Conservation (phyloP, 2,113 vertebrate genomes). For the Poeciliopsis turrubarensis region DNA sequence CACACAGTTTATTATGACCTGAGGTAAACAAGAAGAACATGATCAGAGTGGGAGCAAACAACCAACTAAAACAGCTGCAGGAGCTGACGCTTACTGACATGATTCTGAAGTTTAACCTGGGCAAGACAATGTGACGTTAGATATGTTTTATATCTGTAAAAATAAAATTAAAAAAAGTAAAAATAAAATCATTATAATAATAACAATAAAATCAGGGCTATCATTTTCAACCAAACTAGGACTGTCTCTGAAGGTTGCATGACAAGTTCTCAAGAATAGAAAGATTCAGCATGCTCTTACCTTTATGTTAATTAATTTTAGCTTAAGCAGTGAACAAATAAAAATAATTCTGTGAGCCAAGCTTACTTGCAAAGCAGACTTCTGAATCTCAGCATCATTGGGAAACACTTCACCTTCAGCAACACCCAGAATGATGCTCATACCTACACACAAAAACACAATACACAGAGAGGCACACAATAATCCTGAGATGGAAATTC, state of each 20-base stretch:
- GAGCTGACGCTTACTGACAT: neutral
- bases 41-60: neutral
- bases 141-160: neutral
- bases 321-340: neutral
- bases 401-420: slow-evolving; percentile 95
- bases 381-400: slow-evolving; percentile 96
- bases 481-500: neutral
- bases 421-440: slow-evolving; percentile 95
- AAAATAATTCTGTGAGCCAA: neutral
- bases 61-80: neutral
- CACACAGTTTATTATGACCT: slow-evolving; percentile 95
- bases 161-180: too few relatives aligned
- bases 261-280: neutral
- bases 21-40: neutral
- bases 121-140: neutral
- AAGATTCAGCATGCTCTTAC: neutral
- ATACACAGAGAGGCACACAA: fast-evolving
- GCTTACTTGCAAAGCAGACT: slow-evolving; percentile 90
- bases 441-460: slow-evolving; percentile 76
- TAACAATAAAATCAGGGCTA: neutral
- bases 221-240: neutral
- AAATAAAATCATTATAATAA: too few relatives aligned
- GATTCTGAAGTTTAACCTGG: neutral
- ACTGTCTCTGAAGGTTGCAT: neutral
- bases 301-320: neutral